Base-by-base conservation (phyloP, 2,113 vertebrate genomes). In the Geothlypis trichas region DNA sequence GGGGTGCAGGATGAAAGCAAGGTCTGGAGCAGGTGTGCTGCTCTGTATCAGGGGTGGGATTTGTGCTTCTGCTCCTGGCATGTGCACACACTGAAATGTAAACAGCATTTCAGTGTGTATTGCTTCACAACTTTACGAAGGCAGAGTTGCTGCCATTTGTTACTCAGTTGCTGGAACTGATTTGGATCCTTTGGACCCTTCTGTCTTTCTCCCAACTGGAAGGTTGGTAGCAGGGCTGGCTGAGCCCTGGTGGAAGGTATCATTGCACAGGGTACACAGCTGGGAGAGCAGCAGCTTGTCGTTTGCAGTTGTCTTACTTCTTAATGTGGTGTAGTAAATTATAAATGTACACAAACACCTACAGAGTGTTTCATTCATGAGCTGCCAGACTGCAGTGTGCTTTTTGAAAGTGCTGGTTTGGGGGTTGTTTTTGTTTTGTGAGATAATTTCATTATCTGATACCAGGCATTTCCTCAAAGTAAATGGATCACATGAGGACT, bases 321-420 rank as follows among this genome's bases (percentile, higher is more conserved):
- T 86, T 93, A 90, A 77, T 78, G 92, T 69, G 49, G 15, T 88
- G 68, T 86, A 74, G 68, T 94, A 75, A 96, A 96, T 96, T 83
- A 94, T 88, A 87, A 93, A 96, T 86, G 88, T 75, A 84, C 86
- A 81, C 89, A 87, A 75, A 89, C 92, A 76, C 55, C 90, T 93
- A 72, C 10, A 0, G 72, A 93, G 85, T 27, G 5, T 65, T 96
- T 96, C 69, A 90, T 96, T 96, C 85, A 86, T 75, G 68, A 94
- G 80, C 85, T 92, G 90, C 95, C 76, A 90, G 80, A 13, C 61
- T 30, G 68, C 73, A 51, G 44, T 3, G 24, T 81, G 83, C 7
- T 1, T 62, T 81, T 46, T n/a, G 31, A 68, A 90, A 94, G 47
- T 81, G 81, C 74, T 66, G 44, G 1, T 87, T 72, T 52, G 89